These are phyloP conservation scores for Sinosuthora webbiana DNA, from an alignment of 2,113 vertebrate species.

Conservation along the genomic window DNA sequence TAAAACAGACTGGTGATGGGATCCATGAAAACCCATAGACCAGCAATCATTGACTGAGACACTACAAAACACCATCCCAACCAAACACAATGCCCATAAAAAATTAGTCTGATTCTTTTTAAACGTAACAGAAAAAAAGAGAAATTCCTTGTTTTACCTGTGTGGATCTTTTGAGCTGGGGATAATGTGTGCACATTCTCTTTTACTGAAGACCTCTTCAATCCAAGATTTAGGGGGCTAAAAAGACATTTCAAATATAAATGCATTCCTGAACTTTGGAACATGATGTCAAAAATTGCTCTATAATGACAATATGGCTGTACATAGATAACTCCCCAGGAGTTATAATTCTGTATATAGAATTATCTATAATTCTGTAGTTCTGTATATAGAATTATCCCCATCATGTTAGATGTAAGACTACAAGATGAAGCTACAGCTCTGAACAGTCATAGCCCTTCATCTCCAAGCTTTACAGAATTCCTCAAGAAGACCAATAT, in stretches of 20 bases:
- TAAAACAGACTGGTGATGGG: neutral
- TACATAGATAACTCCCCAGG: neutral
- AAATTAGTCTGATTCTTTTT: neutral
- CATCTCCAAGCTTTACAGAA: neutral
- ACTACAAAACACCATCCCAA: neutral
- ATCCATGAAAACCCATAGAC: neutral
- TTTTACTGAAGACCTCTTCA: constrained; percentile 87
- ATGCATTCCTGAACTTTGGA: neutral
- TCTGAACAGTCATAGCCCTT: neutral
- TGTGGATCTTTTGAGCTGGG: constrained; percentile 84
- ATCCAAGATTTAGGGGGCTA: constrained; percentile 89
- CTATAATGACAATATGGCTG: neutral
- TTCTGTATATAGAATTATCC: neutral
- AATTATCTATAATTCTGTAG: too few relatives aligned
- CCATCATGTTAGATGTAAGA: neutral
- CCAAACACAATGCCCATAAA: neutral
- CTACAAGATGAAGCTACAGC: neutral
- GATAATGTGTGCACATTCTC: constrained; percentile 89
- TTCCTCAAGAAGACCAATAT: neutral
- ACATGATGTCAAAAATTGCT: neutral
- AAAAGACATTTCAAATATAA: constrained; percentile 54
- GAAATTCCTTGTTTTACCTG: constrained; percentile 70
- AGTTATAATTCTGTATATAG: too few relatives aligned
- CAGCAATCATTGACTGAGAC: neutral
- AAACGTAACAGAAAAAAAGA: neutral